Base-by-base conservation (phyloP, 2,113 vertebrate genomes). In the Buteo buteo region DNA sequence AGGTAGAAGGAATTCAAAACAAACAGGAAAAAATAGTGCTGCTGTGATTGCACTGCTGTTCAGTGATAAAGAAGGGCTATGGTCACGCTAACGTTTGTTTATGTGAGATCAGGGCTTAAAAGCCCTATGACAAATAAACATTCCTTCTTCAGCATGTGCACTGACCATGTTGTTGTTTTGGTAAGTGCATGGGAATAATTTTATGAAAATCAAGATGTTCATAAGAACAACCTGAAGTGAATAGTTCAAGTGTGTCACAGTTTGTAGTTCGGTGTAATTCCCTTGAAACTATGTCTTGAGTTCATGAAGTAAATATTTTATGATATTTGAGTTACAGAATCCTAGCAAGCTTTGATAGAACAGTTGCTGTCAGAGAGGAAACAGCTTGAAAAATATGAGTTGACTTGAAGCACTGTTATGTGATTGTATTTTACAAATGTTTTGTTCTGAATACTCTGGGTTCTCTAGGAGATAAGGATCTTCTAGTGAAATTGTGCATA, bases 51-150 rank as follows among this genome's bases (percentile, higher is more conserved):
- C 22, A 3, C 55, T 84, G 69, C 50, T 64, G 66, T 58, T 54
- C 42, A 24, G 54, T 80, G 83, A 34, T 91, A 72, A 94, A 92
- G 64, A 70, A 66, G 50, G 47, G n/a, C 69, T 74, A 3, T 2
- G 1, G 44, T 92, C 71, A 90, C 3, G 10, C 26, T n/a, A 28
- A 57, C 12, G 13, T 36, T 84, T 94, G 29, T 65, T 91, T 78
- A 67, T 52, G 21, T 64, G 81, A 91, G 34, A 54, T 55, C 57
- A 76, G 57, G 81, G 13, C 81, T 91, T 94, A 28, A 91, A 84
- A 84, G 77, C 24, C 34, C 20, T 64, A 1, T 59, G 77, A n/a
- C 42, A 88, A 93, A 73, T 65, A 83, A 88, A 79, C 40, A 17
- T 40, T 78, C 20, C 18, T 77, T 25, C 65, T 50, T 52, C 32